phyloP scores from a whole-genome alignment of 2,888 invertebrate genomes.

The Andrena minutula region DNA sequence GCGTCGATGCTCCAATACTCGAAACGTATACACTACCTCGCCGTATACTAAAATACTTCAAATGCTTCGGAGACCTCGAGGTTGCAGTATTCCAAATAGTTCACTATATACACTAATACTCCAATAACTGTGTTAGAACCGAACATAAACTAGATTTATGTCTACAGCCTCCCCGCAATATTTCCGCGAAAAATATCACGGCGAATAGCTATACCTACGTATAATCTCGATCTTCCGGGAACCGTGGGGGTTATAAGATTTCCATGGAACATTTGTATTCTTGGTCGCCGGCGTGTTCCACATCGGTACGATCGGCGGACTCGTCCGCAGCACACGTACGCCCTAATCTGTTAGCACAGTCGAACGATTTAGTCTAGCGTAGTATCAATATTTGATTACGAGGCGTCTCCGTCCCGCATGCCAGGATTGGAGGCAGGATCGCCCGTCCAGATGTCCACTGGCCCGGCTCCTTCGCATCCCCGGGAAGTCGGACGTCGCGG shows the following conservation, averaged over 20 bases:
- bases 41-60: too few species aligned
- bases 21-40: too few species aligned
- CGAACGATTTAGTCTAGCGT: slow-evolving; percentile 75
- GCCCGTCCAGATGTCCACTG: slow-evolving; percentile 60
- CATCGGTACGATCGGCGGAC: slow-evolving; percentile 59
- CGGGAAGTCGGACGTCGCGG: slow-evolving; percentile 47
- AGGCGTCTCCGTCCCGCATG: slow-evolving; percentile 69
- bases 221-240: neutral
- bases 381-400: slow-evolving; percentile 82
- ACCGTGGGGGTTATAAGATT: slow-evolving; percentile 42
- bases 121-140: too few species aligned
- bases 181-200: neutral
- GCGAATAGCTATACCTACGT: neutral
- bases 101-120: too few species aligned
- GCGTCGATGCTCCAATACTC: too few species aligned
- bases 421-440: slow-evolving; percentile 60
- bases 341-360: slow-evolving; percentile 78
- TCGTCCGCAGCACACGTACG: slow-evolving; percentile 72
- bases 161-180: too few species aligned
- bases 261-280: slow-evolving; percentile 54
- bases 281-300: slow-evolving; percentile 36
- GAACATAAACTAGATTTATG: too few species aligned
- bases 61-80: too few species aligned
- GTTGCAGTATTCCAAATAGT: too few species aligned
- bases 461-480: slow-evolving; percentile 47